phyloP scores from a whole-genome alignment of 2,888 invertebrate species.

The Endomychus coccineus region DNA sequence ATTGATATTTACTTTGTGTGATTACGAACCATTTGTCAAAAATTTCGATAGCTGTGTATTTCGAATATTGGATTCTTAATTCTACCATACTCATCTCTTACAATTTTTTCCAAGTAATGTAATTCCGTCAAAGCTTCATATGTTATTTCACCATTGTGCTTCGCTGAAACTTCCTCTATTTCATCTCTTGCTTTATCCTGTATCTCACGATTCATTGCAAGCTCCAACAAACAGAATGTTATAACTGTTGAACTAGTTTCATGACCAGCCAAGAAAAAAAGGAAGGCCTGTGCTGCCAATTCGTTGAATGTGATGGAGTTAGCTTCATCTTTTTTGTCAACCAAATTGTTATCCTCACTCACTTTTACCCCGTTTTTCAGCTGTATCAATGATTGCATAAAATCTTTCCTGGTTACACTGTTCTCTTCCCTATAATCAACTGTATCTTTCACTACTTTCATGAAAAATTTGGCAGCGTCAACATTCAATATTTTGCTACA shows the following conservation, averaged over 20 bases:
- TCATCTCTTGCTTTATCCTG: slow-evolving; percentile 37
- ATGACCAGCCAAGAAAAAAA: slow-evolving; percentile 49
- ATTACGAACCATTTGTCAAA: no score
- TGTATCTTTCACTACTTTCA: no score
- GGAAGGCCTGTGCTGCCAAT: slow-evolving; percentile 42
- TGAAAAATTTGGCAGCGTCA: no score
- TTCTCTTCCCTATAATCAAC: no score
- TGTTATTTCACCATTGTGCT: slow-evolving; percentile 21
- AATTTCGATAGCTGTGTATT: no score
- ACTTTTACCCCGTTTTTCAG: no score
- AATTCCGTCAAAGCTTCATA: slow-evolving; percentile 26
- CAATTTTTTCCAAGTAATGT: slow-evolving; percentile 18
- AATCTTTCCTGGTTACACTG: no score
- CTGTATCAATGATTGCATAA: no score
- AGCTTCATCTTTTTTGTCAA: slow-evolving; percentile 8
- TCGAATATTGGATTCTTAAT: no score
- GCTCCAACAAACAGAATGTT: slow-evolving; percentile 42
- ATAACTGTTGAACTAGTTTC: slow-evolving; percentile 47
- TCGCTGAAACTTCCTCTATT: slow-evolving; percentile 17
- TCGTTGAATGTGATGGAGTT: slow-evolving; percentile 22
- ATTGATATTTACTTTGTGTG: no score
- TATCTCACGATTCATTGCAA: slow-evolving; percentile 39
- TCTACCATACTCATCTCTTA: slow-evolving; percentile 14
- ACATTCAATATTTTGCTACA: no score
- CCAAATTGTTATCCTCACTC: slow-evolving; percentile 1